Base-by-base conservation (phyloP, 92 coral and sea anemone genomes). In the Epizoanthus ramosus region DNA sequence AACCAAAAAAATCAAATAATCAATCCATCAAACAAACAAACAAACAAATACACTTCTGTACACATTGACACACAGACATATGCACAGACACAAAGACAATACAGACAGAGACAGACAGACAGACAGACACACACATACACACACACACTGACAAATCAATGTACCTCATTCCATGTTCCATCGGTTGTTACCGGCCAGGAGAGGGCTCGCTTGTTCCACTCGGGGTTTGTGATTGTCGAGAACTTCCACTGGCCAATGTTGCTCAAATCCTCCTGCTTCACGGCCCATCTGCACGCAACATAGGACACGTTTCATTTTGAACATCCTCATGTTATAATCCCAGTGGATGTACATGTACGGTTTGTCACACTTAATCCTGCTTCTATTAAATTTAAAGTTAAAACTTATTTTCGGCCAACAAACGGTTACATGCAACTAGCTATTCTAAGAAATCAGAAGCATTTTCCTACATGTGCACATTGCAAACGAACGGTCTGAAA, bases 121-220 rank as follows among this genome's bases (percentile, higher is more conserved):
- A 47, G 14, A 47, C 1, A 12, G 14, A 23, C 16, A 64, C 10
- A 64, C 39, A 64, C 1, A 25, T 18, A 23, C 16, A 64, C 10
- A 64, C 39, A 64, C 1, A 25, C 39, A 64, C 41, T 19, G 71
- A 63, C 41, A 21, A 24, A 8, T 53, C 60, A 39, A 7, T 61
- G 43, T 80, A 93, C 98, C 86, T 75, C 88, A 80, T 95, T 95
- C 98, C 95, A 89, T n/a, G 89, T 95, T 18, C 98, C 96, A 88
- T 95, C 98, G 39, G 90, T 90, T 63, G 88, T 94, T 19, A 95
- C 98, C 2, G 98, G 98, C 98, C 98, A 95, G 2, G 98, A 95
- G 61, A 95, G 85, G 28, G 98, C 98, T 52, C 92, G 87, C 67
- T 94, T 94, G 73, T 95, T 95, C 98, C 98, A 95, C 75, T 94